Conservation (phyloP, 2,888 invertebrate species). For the Calliphora vomitoria region DNA sequence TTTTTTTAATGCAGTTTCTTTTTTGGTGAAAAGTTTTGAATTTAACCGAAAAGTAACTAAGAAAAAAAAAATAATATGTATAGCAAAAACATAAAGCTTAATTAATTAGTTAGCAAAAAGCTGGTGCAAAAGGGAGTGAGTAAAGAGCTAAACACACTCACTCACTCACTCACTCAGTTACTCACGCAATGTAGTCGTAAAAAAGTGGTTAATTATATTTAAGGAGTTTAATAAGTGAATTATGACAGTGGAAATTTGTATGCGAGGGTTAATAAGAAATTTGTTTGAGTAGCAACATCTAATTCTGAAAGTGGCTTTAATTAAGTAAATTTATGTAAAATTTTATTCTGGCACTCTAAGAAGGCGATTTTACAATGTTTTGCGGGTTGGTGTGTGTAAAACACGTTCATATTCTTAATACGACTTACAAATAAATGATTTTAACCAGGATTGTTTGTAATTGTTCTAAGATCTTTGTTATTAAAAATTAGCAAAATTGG, state of each 20-base stretch:
- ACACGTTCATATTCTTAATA: too few relatives aligned
- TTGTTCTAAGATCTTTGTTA: too few relatives aligned
- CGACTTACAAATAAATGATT: too few relatives aligned
- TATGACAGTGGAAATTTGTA: conserved; percentile 2
- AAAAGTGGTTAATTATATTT: conserved; percentile 38
- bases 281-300: too few relatives aligned
- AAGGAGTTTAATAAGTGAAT: conserved; percentile 44
- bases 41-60: conserved; percentile 22
- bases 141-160: conserved; percentile 19
- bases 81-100: conserved; percentile 58
- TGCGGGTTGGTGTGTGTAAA: too few relatives aligned
- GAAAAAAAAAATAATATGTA: conserved; percentile 21
- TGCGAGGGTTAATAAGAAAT: too few relatives aligned
- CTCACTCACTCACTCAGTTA: not conserved
- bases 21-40: conserved; percentile 46
- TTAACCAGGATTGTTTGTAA: too few relatives aligned
- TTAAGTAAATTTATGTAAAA: too few relatives aligned
- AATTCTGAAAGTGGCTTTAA: too few relatives aligned
- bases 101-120: conserved; percentile 64
- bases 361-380: too few relatives aligned
- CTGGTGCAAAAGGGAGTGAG: not conserved
- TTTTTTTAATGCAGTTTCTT: conserved; percentile 54
- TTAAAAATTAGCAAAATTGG: too few relatives aligned
- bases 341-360: too few relatives aligned
- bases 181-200: conserved; percentile 39